A percentile compares a stretch with the other conserved stretches of the same genome.
Conservation (phyloP, 2,888 invertebrate species). For the Amiota communis region DNA sequence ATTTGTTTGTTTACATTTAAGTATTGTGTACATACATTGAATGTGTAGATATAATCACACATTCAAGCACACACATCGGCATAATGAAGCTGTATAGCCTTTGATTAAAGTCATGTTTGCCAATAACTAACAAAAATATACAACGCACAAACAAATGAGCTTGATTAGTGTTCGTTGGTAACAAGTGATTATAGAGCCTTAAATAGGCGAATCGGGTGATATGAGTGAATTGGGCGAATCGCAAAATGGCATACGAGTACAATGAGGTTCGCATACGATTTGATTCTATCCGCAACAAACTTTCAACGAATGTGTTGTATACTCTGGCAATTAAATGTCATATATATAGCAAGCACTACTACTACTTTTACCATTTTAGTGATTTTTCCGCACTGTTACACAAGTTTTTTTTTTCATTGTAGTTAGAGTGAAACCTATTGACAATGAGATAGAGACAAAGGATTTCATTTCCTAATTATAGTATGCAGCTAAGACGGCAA, state of each 20-base stretch:
- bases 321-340: too few species aligned
- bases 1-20: constrained; percentile 16
- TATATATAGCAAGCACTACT: too few species aligned
- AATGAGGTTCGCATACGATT: background rate
- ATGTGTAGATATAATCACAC: constrained; percentile 27
- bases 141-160: constrained; percentile 53
- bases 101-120: constrained; percentile 59
- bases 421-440: too few species aligned
- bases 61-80: constrained; percentile 5
- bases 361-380: too few species aligned
- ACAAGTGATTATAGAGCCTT: constrained; percentile 43
- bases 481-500: too few species aligned
- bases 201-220: background rate
- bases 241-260: background rate
- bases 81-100: constrained; percentile 38
- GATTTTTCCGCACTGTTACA: too few species aligned
- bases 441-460: too few species aligned
- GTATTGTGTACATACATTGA: constrained; percentile 45
- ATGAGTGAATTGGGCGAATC: too few species aligned
- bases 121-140: constrained; percentile 53
- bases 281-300: too few species aligned
- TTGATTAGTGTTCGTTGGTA: constrained; percentile 57
- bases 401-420: too few species aligned
- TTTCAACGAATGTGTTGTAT: too few species aligned
- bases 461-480: too few species aligned